Conservation (phyloP, 2,888 invertebrate species). For the Reticulitermes lucifugus region DNA sequence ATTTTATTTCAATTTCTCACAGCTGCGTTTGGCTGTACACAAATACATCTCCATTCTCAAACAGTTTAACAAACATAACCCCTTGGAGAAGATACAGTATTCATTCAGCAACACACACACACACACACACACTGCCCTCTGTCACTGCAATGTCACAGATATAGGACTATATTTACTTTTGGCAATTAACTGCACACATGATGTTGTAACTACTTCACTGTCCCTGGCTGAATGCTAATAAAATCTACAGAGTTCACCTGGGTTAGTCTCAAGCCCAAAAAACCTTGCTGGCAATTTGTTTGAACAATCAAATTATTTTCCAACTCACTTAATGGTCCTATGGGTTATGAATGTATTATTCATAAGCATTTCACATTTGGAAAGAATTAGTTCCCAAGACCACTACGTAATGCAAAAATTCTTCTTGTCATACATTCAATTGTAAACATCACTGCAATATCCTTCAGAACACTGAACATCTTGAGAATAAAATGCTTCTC, state of each 20-base stretch:
- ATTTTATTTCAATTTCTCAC: background rate
- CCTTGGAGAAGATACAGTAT: background rate
- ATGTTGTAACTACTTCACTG: background rate
- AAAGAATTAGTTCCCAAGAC: no score
- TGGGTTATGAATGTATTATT: no score
- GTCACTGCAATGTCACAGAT: background rate
- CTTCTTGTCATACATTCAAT: no score
- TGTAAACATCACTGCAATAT: no score
- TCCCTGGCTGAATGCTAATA: background rate
- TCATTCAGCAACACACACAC: background rate
- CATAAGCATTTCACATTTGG: no score
- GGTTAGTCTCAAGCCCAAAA: background rate
- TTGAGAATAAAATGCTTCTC: no score
- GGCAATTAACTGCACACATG: background rate
- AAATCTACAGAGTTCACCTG: conserved; percentile 4
- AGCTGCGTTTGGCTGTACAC: conserved; percentile 2
- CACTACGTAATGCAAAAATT: no score
- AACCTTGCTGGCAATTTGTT: conserved; percentile 27
- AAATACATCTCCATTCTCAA: background rate
- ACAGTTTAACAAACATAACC: background rate
- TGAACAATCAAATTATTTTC: no score
- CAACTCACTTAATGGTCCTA: no score
- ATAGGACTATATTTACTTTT: background rate
- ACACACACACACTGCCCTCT: background rate
- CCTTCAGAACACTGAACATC: no score